Percentiles rank a stretch among this genome's conserved stretches.
phyloP scores from a whole-genome alignment of 2,888 invertebrate genomes.

The Girardia tigrina region DNA sequence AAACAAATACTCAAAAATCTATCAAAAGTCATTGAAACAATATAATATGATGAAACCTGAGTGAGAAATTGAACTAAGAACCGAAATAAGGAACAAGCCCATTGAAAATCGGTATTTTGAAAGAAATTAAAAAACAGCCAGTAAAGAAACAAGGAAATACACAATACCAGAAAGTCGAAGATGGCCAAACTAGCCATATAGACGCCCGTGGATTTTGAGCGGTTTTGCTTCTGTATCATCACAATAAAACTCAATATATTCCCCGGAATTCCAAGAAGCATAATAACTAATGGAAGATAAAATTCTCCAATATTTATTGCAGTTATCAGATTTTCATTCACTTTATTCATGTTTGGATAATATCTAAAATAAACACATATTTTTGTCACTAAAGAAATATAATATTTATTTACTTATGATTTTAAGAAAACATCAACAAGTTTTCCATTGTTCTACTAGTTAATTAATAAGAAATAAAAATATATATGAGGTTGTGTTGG shows the following conservation, averaged over 20 bases:
- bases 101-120: slow-evolving; percentile 1
- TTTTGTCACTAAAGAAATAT: too few species aligned
- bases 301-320: slow-evolving; percentile 10
- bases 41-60: background rate
- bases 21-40: slow-evolving; percentile 10
- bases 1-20: slow-evolving; percentile 21
- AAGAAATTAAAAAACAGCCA: slow-evolving; percentile 25
- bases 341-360: background rate
- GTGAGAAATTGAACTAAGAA: slow-evolving; percentile 10
- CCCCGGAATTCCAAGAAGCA: background rate
- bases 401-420: too few species aligned
- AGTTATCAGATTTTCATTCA: background rate
- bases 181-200: background rate
- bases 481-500: too few species aligned
- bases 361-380: too few species aligned
- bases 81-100: slow-evolving; percentile 4
- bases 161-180: background rate
- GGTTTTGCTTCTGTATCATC: background rate
- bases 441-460: too few species aligned
- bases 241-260: background rate
- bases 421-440: too few species aligned
- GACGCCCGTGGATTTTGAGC: background rate
- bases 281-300: background rate
- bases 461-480: too few species aligned
- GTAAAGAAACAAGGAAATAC: slow-evolving; percentile 3